Percentiles rank a stretch among this genome's conserved stretches.
Evolutionary conservation across 2,113 vertebrate species (phyloP).

Genomic region (Delphinus delphis): DNA sequence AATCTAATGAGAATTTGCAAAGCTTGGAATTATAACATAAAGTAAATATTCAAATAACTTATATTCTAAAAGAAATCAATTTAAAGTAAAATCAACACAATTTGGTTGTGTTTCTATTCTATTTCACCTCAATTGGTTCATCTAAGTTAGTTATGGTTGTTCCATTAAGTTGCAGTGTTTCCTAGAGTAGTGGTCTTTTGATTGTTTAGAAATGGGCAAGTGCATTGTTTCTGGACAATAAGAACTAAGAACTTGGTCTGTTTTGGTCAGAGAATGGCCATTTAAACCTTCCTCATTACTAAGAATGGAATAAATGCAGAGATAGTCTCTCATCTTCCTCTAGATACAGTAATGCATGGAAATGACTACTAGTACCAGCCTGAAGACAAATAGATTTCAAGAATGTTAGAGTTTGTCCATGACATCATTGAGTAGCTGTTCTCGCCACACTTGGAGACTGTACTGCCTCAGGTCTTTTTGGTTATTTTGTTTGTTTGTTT

Average conservation of each 20-base stretch:
- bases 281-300: background rate
- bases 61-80: background rate
- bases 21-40: background rate
- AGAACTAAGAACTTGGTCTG: background rate
- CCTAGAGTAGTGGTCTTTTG: background rate
- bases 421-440: background rate
- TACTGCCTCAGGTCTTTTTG: background rate
- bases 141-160: background rate
- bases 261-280: background rate
- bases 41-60: background rate
- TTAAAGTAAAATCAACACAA: background rate
- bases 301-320: background rate
- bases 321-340: background rate
- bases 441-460: background rate
- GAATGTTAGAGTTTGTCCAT: background rate
- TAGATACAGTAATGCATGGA: background rate
- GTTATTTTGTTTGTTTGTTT: background rate
- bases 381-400: background rate
- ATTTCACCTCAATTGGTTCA: background rate
- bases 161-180: background rate
- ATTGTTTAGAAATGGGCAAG: background rate
- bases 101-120: background rate
- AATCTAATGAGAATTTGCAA: background rate
- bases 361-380: background rate
- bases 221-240: background rate